Base-by-base conservation (phyloP, 2,888 invertebrate genomes). In the Amblyteles armatorius region DNA sequence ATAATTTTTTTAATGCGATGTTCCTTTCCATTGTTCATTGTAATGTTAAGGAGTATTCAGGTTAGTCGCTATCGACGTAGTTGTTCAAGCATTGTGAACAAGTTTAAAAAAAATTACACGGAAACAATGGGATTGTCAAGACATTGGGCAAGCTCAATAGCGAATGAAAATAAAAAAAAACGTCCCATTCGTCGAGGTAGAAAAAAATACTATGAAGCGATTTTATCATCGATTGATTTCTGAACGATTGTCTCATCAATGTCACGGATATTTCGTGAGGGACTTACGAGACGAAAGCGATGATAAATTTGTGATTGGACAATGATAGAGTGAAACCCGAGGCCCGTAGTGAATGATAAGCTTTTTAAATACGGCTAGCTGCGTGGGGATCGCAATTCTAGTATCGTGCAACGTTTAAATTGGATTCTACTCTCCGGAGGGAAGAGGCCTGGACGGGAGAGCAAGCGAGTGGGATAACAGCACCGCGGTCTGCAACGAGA, bases 391-490 rank as follows among this genome's bases (percentile, higher is more conserved):
- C 88, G 87, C 82, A 88, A 90, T 89, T 88, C 88, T 86, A 88
- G 88, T 90, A 91, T 90, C 88, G 89, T 88, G 87, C 88, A 80
- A 86, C 80, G 90, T 86, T 90, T 87, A 91, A 91, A 91, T 91
- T 90, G 91, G 89, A 90, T 91, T 91, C 87, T 87, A 88, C 86
- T 90, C 89, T 87, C 84, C 87, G 86, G 74, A 86, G 89, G 88
- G 87, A 79, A 85, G 84, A 74, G 74, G 16, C 71, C 29, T 33
- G 79, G 29, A 33, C 40, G 74, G 44, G 40, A 22, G 68, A 68
- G 67, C 40, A 48, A 68, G 68, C 9, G 78, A 29, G 84, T 67
- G 63, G 84, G 88, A 79, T 87, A 88, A 88, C 88, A 84, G 87
- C 84, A 76, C 86, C 87, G 83, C 63, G 65, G 67, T 82, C 57